Evolutionary conservation across 1,140 invertebrate species (phyloP).

Genomic region (Fopius arisanus): DNA sequence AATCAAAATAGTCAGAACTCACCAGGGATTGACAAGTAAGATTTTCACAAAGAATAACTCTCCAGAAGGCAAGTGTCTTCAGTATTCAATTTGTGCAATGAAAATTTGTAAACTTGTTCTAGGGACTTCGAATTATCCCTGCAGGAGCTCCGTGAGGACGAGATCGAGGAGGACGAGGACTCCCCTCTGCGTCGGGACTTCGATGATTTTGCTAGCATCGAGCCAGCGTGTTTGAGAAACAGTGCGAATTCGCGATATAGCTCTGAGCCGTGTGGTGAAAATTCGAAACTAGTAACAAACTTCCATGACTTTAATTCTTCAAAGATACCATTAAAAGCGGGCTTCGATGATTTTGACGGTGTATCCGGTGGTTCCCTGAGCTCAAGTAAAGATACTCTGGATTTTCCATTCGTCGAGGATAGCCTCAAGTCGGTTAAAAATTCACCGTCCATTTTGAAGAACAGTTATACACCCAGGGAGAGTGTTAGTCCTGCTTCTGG

Average conservation of each 20-base stretch:
- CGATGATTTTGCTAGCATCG: slow-evolving; percentile 55
- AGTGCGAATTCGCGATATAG: slow-evolving; percentile 48
- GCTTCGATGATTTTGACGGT: slow-evolving; percentile 60
- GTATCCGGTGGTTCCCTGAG: slow-evolving; percentile 52
- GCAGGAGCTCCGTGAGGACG: slow-evolving; percentile 53
- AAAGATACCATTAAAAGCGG: slow-evolving; percentile 56
- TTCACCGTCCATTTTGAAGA: slow-evolving; percentile 53
- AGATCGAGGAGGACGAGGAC: slow-evolving; percentile 52
- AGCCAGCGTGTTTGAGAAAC: slow-evolving; percentile 50
- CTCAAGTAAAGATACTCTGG: slow-evolving; percentile 57
- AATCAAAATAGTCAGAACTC: slow-evolving; percentile 55
- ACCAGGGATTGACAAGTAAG: slow-evolving; percentile 52
- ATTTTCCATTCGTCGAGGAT: slow-evolving; percentile 59
- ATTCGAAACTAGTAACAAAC: slow-evolving; percentile 41
- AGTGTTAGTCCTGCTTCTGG: slow-evolving; percentile 49
- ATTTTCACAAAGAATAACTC: background rate
- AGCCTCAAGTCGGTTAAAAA: slow-evolving; percentile 54
- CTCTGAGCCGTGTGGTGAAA: slow-evolving; percentile 41
- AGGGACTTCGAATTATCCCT: slow-evolving; percentile 55
- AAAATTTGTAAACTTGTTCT: slow-evolving; percentile 17
- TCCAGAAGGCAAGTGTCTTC: background rate
- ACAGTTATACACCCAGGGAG: slow-evolving; percentile 44
- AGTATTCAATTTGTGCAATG: background rate
- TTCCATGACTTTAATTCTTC: slow-evolving; percentile 55
- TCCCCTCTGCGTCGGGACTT: slow-evolving; percentile 57